Evolutionary conservation across 2,797 vertebrate species (phyloP).

Genomic region (Sebastes hubbsi): DNA sequence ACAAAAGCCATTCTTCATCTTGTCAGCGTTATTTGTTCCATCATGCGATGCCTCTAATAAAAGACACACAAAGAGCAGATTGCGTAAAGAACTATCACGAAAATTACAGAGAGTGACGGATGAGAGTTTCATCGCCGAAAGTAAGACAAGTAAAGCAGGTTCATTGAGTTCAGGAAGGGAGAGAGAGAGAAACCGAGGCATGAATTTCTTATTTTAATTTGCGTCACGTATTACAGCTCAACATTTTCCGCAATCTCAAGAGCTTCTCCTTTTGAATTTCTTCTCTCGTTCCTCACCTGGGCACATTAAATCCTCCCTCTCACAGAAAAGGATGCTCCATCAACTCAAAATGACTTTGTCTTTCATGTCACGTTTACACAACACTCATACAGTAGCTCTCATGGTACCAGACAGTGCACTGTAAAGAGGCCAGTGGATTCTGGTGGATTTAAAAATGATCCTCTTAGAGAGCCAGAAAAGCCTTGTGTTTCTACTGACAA

Average conservation of each 20-base stretch:
- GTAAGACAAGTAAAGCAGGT: conserved; percentile 3
- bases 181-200: not conserved
- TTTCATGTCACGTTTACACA: conserved; percentile 14
- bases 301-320: not conserved
- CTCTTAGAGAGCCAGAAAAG: conserved; percentile 50
- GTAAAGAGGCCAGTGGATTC: conserved; percentile 45
- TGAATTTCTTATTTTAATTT: conserved; percentile 13
- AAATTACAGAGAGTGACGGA: not conserved
- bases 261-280: not conserved
- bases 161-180: conserved; percentile 27
- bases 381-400: not conserved
- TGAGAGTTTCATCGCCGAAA: not conserved
- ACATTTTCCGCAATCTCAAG: not conserved
- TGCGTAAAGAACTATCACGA: not conserved
- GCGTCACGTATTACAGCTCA: not conserved
- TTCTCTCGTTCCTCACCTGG: not conserved
- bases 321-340: not conserved
- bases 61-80: conserved; percentile 21
- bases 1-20: conserved; percentile 48
- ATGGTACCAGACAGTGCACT: not conserved
- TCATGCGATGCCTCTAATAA: conserved; percentile 5
- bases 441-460: conserved; percentile 60
- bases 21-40: conserved; percentile 30
- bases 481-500: conserved; percentile 43
- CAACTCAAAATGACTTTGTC: not conserved